Evolutionary conservation across 2,797 vertebrate species (phyloP), one percentile per base, ranked within the genome.

Genomic region (Falco cherrug): DNA sequence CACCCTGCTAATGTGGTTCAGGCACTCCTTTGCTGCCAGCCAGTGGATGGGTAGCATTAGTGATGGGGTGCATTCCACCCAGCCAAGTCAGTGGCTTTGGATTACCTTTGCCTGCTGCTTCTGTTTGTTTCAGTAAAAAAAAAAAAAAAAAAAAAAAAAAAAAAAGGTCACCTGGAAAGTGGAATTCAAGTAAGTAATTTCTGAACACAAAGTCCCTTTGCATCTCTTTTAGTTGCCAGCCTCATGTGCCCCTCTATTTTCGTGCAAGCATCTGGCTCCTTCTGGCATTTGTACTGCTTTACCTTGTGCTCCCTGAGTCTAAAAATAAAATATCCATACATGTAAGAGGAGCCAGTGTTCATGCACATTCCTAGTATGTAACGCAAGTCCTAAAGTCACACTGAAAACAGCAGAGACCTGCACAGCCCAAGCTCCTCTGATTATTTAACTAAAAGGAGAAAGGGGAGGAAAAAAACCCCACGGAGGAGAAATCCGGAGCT

Each of bases 251-350:
- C 84, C 76, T 95, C 90, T 92, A 91, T 96, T 92, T 93, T 89
- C 96, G 61, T 64, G 83, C 83, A 90, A 96, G 93, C 92, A 94
- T 93, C 93, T 97, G 93, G 59, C 93, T 97, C 87, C 85, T 97
- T 96, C 94, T 82, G 88, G 82, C 81, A 26, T 96, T 94, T 61
- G 64, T 95, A 64, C 93, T 95, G 91, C 88, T 94, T 96, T 98
- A 93, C 96, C 87, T 93, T 96, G 92, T 51, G 80, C 95, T 96
- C 69, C 80, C 90, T 70, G 71, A 60, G 39, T 97, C 96, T 97
- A 97, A 97, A 98, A 98, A 97, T 97, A 98, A 96, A 95, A 84
- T 43, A 96, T 47, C 93, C 59, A 31, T 95, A 84, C 1, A 16
- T 94, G 95, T 96, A 92, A 96, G 75, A 94, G 75, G 90, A 96